Evolutionary conservation across 2,888 invertebrate species (phyloP).

Genomic region (Pheosia gnoma): DNA sequence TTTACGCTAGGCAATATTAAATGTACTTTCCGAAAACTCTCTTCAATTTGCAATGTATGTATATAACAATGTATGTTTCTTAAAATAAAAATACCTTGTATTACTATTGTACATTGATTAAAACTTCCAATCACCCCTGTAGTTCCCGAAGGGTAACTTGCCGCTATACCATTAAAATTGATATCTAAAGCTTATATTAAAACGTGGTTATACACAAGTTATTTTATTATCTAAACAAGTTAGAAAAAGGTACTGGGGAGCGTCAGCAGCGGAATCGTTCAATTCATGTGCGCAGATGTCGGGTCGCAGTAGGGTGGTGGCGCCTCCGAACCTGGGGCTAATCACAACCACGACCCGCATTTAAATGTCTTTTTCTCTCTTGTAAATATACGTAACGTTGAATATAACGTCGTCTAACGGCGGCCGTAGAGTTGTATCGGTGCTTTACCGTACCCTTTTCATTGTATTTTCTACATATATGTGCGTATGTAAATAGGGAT

Average conservation of each 20-base stretch:
- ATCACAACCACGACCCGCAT: slow-evolving; percentile 78
- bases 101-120: no score
- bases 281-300: slow-evolving; percentile 57
- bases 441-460: slow-evolving; percentile 53
- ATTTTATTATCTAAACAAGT: slow-evolving; percentile 43
- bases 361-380: slow-evolving; percentile 72
- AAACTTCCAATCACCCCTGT: no score
- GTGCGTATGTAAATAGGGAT: slow-evolving; percentile 61
- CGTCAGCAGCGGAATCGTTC: slow-evolving; percentile 50
- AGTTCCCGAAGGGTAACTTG: no score
- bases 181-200: slow-evolving; percentile 31
- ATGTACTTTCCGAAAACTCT: no score
- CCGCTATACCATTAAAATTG: slow-evolving; percentile 30
- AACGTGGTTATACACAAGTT: slow-evolving; percentile 25
- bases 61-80: no score
- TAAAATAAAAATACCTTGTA: no score
- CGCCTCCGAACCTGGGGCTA: slow-evolving; percentile 59
- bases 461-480: slow-evolving; percentile 19
- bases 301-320: slow-evolving; percentile 57
- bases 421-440: slow-evolving; percentile 41
- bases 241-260: slow-evolving; percentile 51
- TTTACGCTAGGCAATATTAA: no score
- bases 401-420: slow-evolving; percentile 53
- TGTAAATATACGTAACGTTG: slow-evolving; percentile 58
- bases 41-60: no score